Percentiles rank a stretch among this genome's conserved stretches.
Conservation (phyloP, 92 coral and sea anemone genomes). For the Epizoanthus stellaris region DNA sequence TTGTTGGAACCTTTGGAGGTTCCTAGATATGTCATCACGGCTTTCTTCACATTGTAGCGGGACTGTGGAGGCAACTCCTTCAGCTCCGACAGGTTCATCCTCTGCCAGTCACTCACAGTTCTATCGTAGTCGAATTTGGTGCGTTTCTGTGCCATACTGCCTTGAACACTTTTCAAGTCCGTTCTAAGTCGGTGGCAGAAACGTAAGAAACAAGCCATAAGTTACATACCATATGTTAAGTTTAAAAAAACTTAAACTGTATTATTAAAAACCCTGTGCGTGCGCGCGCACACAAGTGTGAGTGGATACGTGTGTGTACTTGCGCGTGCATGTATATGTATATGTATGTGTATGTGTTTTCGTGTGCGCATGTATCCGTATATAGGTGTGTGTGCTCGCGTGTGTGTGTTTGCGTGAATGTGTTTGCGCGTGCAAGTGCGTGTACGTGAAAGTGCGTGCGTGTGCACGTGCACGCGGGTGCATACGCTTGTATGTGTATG, state of each 20-base stretch:
- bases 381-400: neutral
- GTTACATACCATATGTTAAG: neutral
- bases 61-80: slow-evolving; percentile 75
- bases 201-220: neutral
- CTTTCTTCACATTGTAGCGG: slow-evolving; percentile 77
- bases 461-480: no score
- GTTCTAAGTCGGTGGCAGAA: slow-evolving; percentile 38
- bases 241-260: no score
- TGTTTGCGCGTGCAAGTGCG: neutral
- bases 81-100: slow-evolving; percentile 85
- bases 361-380: neutral
- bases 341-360: neutral
- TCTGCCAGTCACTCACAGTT: slow-evolving; percentile 85
- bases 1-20: slow-evolving; percentile 74
- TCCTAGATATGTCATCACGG: slow-evolving; percentile 80
- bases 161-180: slow-evolving; percentile 60
- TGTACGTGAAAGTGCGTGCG: neutral
- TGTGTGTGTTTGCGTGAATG: neutral
- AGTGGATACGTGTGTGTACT: neutral
- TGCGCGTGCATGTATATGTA: neutral
- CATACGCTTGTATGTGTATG: no score
- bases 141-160: slow-evolving; percentile 60
- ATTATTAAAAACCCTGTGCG: no score
- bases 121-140: slow-evolving; percentile 71
- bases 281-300: no score